Evolutionary conservation across 2,797 vertebrate species (phyloP), one percentile per base, ranked within the genome.

Genomic region (Yasuhikotakia modesta): DNA sequence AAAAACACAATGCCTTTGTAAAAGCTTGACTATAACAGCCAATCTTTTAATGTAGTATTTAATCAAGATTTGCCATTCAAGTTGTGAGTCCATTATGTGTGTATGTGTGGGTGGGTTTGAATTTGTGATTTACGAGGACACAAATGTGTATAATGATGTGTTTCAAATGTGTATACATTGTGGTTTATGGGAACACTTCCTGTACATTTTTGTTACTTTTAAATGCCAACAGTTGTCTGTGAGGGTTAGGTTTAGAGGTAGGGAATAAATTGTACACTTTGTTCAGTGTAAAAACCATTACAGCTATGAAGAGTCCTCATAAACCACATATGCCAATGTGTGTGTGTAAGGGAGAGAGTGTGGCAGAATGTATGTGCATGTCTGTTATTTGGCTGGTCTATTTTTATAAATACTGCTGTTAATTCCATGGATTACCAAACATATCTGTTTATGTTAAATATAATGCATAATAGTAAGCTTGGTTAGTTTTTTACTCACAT

Each of bases 391-490:
- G 73, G 67, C 64, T 27, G 8, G 64, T 77, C 66, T 87, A 82
- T 86, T 84, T 82, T 88, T 87, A 87, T 84, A 91, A 92, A 92
- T 85, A 90, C 91, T 85, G 89, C 85, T 68, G 81, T 83, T 91
- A 93, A 91, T 88, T 91, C 82, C 75, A 82, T 86, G 87, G 89
- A 88, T 89, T 91, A 91, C 86, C 93, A 92, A 93, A 86, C 87
- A 87, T 80, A 82, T 81, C 63, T 73, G 81, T 58, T 55, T 63
- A 86, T 73, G 63, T 81, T 77, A 67, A 66, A 68, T 81, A 60
- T 68, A 71, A 61, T 73, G 64, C 70, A 73, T 65, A 45, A 55
- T 69, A 63, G 45, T 24, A 77, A 77, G 66, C 60, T 45, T 21
- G n/a, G n/a, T n/a, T n/a, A n/a, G n/a, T n/a, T 32, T 32, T 5